Conservation (phyloP, 2,888 invertebrate genomes). For the Drosophila colorata region DNA sequence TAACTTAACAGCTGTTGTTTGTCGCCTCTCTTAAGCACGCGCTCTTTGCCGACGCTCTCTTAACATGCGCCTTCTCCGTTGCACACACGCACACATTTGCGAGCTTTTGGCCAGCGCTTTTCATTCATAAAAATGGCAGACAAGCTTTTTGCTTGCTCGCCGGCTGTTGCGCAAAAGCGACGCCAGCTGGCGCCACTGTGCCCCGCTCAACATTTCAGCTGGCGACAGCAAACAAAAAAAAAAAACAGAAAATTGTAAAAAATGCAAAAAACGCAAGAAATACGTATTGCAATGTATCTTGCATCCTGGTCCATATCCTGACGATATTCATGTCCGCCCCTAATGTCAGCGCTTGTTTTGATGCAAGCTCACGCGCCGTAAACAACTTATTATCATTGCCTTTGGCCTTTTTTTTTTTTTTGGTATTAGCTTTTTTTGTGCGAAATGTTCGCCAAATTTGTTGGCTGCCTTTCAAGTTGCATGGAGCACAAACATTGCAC, state of each 20-base stretch:
- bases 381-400: constrained; percentile 82
- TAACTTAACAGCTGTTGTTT: constrained; percentile 42
- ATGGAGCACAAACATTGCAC: constrained; percentile 57
- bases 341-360: constrained; percentile 81
- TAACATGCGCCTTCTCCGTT: constrained; percentile 17
- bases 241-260: background rate
- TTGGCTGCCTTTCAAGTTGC: constrained; percentile 77
- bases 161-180: constrained; percentile 60
- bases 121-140: constrained; percentile 77
- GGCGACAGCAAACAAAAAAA: constrained; percentile 11
- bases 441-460: constrained; percentile 42
- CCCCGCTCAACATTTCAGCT: constrained; percentile 10
- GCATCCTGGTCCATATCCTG: constrained; percentile 40
- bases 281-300: constrained; percentile 47
- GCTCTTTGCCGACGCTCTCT: constrained; percentile 6
- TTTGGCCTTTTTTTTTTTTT: constrained; percentile 23
- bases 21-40: constrained; percentile 12
- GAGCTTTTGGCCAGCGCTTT: constrained; percentile 71
- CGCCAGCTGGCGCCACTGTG: constrained; percentile 75
- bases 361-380: constrained; percentile 81
- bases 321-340: constrained; percentile 76
- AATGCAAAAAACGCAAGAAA: constrained; percentile 5
- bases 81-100: constrained; percentile 30
- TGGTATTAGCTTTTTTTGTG: background rate
- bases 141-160: constrained; percentile 65